These are phyloP conservation scores for Lordiphosa clarofinis DNA, from an alignment of 1,140 invertebrate species.

Conservation along the genomic window DNA sequence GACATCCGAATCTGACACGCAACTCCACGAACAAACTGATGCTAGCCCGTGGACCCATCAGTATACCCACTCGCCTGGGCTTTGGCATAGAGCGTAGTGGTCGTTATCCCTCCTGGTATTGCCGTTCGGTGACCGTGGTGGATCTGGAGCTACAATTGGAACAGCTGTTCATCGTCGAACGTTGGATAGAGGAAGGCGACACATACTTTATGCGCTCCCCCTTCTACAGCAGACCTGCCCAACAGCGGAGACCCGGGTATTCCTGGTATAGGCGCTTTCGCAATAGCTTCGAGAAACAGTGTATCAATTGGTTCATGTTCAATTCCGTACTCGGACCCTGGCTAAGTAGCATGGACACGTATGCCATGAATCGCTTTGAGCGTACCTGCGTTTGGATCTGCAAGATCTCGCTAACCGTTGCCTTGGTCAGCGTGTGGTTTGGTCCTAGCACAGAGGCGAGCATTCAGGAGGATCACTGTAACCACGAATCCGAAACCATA, in stretches of 20 bases:
- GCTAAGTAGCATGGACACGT: conserved; percentile 1
- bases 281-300: neutral
- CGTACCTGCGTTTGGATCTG: conserved; percentile 20
- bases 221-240: neutral
- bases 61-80: conserved; percentile 29
- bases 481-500: neutral
- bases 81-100: conserved; percentile 15
- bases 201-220: conserved; percentile 17
- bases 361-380: conserved; percentile 21
- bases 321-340: conserved; percentile 24
- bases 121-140: conserved; percentile 15
- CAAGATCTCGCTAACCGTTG: conserved; percentile 13
- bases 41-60: conserved; percentile 1
- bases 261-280: conserved; percentile 17
- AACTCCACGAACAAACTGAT: conserved; percentile 21
- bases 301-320: conserved; percentile 17
- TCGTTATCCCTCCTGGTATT: conserved; percentile 37
- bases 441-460: neutral
- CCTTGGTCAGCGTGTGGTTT: conserved; percentile 3
- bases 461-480: neutral
- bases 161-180: conserved; percentile 24
- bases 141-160: conserved; percentile 7
- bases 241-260: neutral
- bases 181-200: conserved; percentile 15
- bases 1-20: conserved; percentile 7